These are phyloP conservation scores for Amblyjoppa fuscipennis DNA, from an alignment of 2,888 invertebrate genomes.

Conservation along the genomic window DNA sequence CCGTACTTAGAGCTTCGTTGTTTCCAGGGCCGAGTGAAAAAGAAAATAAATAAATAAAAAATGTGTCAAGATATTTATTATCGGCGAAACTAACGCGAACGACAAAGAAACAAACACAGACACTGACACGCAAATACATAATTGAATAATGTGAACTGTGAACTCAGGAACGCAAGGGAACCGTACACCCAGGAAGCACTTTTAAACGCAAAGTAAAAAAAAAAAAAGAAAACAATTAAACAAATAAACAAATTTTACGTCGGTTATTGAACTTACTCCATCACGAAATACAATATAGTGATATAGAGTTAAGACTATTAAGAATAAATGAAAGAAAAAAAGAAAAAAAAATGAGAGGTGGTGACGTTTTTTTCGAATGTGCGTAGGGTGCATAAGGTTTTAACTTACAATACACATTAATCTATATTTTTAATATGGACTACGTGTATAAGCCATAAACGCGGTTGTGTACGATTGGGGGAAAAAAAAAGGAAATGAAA, in stretches of 20 bases:
- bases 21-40: slow-evolving; percentile 37
- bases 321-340: slow-evolving; percentile 33
- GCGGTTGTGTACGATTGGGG: slow-evolving; percentile 58
- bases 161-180: slow-evolving; percentile 56
- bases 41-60: not conserved
- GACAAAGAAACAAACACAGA: slow-evolving; percentile 13
- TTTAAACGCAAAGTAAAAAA: slow-evolving; percentile 42
- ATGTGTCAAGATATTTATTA: slow-evolving; percentile 47
- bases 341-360: slow-evolving; percentile 23
- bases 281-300: slow-evolving; percentile 68
- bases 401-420: slow-evolving; percentile 79
- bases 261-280: slow-evolving; percentile 63
- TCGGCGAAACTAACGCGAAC: slow-evolving; percentile 30
- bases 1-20: slow-evolving; percentile 59
- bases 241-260: slow-evolving; percentile 51
- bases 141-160: slow-evolving; percentile 37
- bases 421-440: slow-evolving; percentile 82
- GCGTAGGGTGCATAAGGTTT: slow-evolving; percentile 52
- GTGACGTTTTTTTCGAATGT: slow-evolving; percentile 64
- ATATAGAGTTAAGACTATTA: slow-evolving; percentile 64
- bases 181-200: slow-evolving; percentile 46
- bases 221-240: not conserved
- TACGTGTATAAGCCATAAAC: slow-evolving; percentile 73
- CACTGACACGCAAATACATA: slow-evolving; percentile 29
- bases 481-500: not conserved